Evolutionary conservation across 2,888 invertebrate species (phyloP).

Genomic region (Napeogenes sylphis): DNA sequence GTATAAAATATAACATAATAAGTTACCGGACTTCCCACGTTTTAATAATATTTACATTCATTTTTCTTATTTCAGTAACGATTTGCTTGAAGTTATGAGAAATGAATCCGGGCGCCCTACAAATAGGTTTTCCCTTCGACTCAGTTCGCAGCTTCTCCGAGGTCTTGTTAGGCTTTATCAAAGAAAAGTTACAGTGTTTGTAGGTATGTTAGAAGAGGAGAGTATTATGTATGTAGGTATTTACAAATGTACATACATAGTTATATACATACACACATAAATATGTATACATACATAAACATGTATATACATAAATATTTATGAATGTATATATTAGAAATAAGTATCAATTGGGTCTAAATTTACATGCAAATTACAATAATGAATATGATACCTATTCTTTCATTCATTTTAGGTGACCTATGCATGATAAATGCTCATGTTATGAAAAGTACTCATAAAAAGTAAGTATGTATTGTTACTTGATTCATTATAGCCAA

Average conservation of each 20-base stretch:
- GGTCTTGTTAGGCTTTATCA: constrained; percentile 63
- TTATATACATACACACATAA: too few relatives aligned
- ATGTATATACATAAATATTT: too few relatives aligned
- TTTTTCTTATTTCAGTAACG: constrained; percentile 49
- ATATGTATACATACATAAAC: too few relatives aligned
- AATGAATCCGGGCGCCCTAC: constrained; percentile 62
- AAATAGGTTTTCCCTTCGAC: constrained; percentile 61
- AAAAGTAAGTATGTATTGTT: constrained; percentile 50
- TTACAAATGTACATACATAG: too few relatives aligned
- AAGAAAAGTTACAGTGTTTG: constrained; percentile 52
- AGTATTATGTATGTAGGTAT: not conserved
- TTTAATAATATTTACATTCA: not conserved
- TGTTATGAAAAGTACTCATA: constrained; percentile 54
- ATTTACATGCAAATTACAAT: not conserved
- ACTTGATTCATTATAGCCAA: too few relatives aligned
- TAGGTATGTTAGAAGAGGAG: constrained; percentile 44
- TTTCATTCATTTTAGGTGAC: constrained; percentile 48
- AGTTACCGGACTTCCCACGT: not conserved
- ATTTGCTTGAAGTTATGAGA: constrained; percentile 55
- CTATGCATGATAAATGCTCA: constrained; percentile 63
- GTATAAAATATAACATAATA: constrained; percentile 36
- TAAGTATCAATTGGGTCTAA: too few relatives aligned
- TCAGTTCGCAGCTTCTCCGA: constrained; percentile 64
- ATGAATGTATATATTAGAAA: too few relatives aligned
- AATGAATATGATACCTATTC: not conserved